Conservation (phyloP, 2,797 vertebrate species). For the Mus spretus region DNA sequence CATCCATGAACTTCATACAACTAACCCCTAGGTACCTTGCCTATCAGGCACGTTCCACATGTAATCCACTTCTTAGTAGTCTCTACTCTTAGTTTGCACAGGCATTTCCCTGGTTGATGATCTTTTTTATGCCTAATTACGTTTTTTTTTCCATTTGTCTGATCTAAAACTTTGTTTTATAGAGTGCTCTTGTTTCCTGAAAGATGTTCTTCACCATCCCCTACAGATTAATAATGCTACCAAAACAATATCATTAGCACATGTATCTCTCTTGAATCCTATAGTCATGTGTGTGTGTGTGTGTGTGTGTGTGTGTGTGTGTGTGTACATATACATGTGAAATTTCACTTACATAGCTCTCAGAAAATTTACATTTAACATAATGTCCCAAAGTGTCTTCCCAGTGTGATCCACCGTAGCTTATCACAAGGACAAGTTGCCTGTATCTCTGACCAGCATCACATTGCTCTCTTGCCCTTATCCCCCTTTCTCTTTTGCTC, state of each 20-base stretch:
- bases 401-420: background rate
- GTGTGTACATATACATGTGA: background rate
- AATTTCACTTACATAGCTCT: constrained; percentile 1
- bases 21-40: background rate
- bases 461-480: background rate
- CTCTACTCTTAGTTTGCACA: background rate
- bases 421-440: background rate
- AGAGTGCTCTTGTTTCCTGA: background rate
- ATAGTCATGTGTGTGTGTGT: background rate
- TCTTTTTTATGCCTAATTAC: background rate
- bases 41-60: background rate
- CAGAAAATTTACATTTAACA: constrained; percentile 1
- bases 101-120: background rate
- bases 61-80: background rate
- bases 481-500: background rate
- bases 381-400: background rate
- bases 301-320: background rate
- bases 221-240: background rate
- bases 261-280: background rate
- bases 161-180: background rate
- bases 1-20: background rate
- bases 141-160: background rate
- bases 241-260: background rate
- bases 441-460: too few species aligned
- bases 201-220: background rate